These are phyloP conservation scores for Tenthredo scrophulariae DNA, from an alignment of 2,888 invertebrate genomes.

Conservation along the genomic window DNA sequence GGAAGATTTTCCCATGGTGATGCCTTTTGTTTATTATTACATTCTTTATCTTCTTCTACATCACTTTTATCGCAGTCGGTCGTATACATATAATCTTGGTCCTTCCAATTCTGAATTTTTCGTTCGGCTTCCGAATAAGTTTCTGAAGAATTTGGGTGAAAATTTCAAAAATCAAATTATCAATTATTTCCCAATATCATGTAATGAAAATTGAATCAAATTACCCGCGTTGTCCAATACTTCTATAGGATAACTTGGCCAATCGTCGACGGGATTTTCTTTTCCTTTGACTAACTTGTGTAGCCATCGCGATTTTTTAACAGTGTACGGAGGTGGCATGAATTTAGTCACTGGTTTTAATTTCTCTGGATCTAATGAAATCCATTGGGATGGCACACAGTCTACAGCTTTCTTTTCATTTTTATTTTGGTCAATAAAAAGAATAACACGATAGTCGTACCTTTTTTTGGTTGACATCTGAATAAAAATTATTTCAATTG, in stretches of 20 bases:
- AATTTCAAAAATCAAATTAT: background rate
- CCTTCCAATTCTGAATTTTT: background rate
- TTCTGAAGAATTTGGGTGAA: background rate
- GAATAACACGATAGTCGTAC: too few species aligned
- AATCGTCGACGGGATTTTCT: background rate
- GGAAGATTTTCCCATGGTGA: background rate
- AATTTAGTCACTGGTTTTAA: background rate
- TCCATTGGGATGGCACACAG: background rate
- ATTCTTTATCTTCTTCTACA: background rate
- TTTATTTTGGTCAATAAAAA: too few species aligned
- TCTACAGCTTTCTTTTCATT: background rate
- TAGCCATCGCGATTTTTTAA: background rate
- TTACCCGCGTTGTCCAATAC: background rate
- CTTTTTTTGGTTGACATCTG: too few species aligned
- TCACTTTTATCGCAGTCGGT: background rate
- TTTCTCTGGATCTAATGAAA: background rate
- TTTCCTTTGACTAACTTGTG: background rate
- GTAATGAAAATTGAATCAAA: background rate
- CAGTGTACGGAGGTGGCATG: background rate
- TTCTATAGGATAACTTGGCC: background rate
- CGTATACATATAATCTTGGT: background rate
- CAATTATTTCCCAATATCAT: background rate
- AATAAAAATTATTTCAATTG: too few species aligned
- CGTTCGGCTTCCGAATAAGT: background rate
- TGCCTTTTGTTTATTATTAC: background rate